phyloP scores from a whole-genome alignment of 2,113 vertebrate genomes.

The Nestor notabilis region DNA sequence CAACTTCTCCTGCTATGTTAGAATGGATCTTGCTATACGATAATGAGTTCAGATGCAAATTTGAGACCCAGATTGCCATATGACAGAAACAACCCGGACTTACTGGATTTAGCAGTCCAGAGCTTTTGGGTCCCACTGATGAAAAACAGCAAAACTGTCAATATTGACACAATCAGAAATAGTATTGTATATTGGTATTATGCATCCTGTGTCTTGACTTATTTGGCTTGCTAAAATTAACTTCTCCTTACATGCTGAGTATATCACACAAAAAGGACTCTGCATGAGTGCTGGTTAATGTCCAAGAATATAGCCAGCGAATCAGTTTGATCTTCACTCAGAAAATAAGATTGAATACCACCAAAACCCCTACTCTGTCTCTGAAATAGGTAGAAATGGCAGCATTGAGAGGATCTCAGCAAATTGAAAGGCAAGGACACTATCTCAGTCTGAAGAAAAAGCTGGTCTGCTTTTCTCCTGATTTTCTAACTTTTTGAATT shows the following conservation, averaged over 20 bases:
- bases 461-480: background rate
- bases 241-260: background rate
- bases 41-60: background rate
- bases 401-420: background rate
- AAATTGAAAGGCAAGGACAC: background rate
- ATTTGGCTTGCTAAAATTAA: background rate
- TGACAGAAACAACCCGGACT: background rate
- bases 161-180: background rate
- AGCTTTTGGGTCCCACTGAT: background rate
- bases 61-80: background rate
- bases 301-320: background rate
- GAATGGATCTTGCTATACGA: background rate
- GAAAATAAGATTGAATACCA: background rate
- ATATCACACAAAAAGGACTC: background rate
- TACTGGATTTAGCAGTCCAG: background rate
- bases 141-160: background rate
- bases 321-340: background rate
- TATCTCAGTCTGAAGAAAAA: background rate
- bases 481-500: background rate
- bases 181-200: background rate
- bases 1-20: background rate
- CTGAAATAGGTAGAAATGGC: background rate
- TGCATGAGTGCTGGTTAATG: background rate
- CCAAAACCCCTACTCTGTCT: background rate
- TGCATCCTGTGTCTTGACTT: background rate